Conservation (phyloP, 2,888 invertebrate genomes). For the Eledona agricola region DNA sequence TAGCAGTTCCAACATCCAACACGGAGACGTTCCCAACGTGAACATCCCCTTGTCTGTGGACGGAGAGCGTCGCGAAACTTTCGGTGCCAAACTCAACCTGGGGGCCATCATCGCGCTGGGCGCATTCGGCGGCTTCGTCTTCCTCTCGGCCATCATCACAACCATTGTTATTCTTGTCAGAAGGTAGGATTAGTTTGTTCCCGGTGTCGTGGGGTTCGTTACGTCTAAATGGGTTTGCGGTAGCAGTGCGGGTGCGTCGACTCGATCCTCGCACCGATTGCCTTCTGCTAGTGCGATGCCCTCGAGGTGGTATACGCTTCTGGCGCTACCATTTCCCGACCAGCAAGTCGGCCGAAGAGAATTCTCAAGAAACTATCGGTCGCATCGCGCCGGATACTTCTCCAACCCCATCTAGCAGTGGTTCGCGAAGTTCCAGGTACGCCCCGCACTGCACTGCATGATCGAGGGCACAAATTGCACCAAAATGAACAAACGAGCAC, state of each 20-base stretch:
- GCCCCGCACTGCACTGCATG: conserved; percentile 53
- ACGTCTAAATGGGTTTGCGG: conserved; percentile 33
- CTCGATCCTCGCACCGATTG: conserved; percentile 63
- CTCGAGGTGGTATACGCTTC: conserved; percentile 87
- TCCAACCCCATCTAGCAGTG: conserved; percentile 79
- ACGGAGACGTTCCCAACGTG: conserved; percentile 73
- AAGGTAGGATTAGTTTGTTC: conserved; percentile 70
- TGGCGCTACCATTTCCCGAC: conserved; percentile 92
- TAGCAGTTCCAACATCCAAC: conserved; percentile 63
- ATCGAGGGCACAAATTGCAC: conserved; percentile 25
- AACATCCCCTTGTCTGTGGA: conserved; percentile 74
- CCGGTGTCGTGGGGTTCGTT: conserved; percentile 23
- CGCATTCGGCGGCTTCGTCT: conserved; percentile 90
- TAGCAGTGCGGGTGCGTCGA: conserved; percentile 61
- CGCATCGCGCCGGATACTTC: conserved; percentile 86
- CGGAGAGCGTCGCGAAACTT: conserved; percentile 67
- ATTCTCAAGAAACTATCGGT: conserved; percentile 77
- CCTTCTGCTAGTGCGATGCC: conserved; percentile 71
- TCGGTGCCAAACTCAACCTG: conserved; percentile 78
- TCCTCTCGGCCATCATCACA: conserved; percentile 87
- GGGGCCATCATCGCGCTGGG: conserved; percentile 90
- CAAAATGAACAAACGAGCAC: no score
- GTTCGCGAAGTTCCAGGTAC: conserved; percentile 40
- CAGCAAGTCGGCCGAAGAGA: conserved; percentile 90
- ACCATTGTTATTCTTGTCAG: conserved; percentile 87